phyloP scores from a whole-genome alignment of 2,888 invertebrate genomes.

The Pristionchus arcanus region DNA sequence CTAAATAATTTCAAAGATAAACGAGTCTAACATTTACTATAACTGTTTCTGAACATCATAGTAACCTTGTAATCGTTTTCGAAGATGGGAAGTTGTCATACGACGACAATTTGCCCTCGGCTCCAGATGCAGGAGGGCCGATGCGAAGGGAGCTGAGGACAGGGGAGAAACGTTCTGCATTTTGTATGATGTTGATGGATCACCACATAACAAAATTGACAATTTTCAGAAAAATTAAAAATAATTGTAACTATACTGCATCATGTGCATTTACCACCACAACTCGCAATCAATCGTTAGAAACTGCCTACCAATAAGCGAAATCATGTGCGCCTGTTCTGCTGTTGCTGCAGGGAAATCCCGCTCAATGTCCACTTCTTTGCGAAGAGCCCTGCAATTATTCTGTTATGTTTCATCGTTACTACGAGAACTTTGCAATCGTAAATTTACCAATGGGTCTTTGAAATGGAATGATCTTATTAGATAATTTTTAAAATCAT shows the following conservation, averaged over 20 bases:
- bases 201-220: no score
- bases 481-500: no score
- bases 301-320: background rate
- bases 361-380: slow-evolving; percentile 18
- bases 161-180: slow-evolving; percentile 48
- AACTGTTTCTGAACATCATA: background rate
- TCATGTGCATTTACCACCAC: background rate
- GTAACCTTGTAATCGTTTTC: slow-evolving; percentile 12
- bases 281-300: background rate
- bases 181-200: no score
- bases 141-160: slow-evolving; percentile 39
- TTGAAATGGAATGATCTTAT: no score
- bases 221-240: no score
- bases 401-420: background rate
- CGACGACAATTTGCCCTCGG: background rate
- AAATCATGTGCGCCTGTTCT: slow-evolving; percentile 21
- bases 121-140: slow-evolving; percentile 21
- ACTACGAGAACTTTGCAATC: background rate
- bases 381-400: background rate
- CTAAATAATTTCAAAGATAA: background rate
- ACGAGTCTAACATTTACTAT: background rate
- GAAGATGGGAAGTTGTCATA: slow-evolving; percentile 33
- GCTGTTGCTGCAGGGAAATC: slow-evolving; percentile 29
- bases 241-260: background rate
- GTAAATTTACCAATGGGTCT: no score